Base-by-base conservation (phyloP, 1,140 invertebrate species). In the Achatina immaculata region DNA sequence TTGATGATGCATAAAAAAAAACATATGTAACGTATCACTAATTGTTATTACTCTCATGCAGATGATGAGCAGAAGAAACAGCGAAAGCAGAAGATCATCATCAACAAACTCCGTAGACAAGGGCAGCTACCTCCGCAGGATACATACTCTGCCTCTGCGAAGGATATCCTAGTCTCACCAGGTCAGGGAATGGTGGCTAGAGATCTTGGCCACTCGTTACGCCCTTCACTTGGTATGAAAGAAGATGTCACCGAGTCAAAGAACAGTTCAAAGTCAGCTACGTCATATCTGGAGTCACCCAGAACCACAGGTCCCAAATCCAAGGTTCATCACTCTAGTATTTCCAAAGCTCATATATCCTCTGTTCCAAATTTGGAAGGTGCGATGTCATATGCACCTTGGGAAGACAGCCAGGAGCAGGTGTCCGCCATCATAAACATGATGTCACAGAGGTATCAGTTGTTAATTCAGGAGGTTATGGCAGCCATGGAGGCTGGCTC, bases 31-130 rank as follows among this genome's bases (percentile, higher is more conserved):
- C n/a, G n/a, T n/a, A n/a, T n/a, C n/a, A n/a, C n/a, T n/a, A n/a
- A n/a, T n/a, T n/a, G n/a, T n/a, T n/a, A n/a, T n/a, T n/a, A n/a
- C n/a, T n/a, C n/a, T n/a, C 11, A 11, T 82, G 0, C 83, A 90
- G 88, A 87, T 84, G 88, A 89, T 58, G 95, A 98, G 86, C 97
- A 98, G 84, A 97, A 98, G 89, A 94, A 95, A 19, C 92, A 95
- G 40, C 98, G 99, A 86, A 93, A 96, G 78, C 93, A 95, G 76
- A 98, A 98, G 91, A 97, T 98, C 78, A 95, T 97, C 88, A 95
- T 95, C 86, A 99, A 99, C 88, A 93, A 96, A 77, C 93, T 95
- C 58, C 85, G 87, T 9, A 84, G 88, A 38, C 84, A 87, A 73
- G 88, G 89, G 0, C 83, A 86, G 31, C n/a, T 86, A 28, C 83